phyloP scores from a whole-genome alignment of 2,797 vertebrate genomes.

The Fratercula arctica region DNA sequence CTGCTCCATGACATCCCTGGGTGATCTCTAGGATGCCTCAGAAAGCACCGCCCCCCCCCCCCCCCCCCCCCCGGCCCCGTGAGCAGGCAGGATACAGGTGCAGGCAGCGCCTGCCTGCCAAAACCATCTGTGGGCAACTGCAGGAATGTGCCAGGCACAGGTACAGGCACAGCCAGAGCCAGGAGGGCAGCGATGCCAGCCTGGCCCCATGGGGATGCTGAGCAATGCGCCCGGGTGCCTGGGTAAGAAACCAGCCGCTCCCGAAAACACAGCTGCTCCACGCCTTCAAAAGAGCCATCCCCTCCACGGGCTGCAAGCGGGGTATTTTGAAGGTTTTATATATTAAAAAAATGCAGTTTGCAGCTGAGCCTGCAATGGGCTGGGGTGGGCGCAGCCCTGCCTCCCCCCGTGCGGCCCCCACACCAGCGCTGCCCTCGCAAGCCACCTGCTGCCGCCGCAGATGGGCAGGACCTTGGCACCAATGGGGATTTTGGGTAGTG shows the following conservation, averaged over 20 bases:
- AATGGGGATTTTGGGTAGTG: rapidly evolving
- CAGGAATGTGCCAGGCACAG: background rate
- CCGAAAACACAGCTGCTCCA: rapidly evolving
- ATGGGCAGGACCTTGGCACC: rapidly evolving
- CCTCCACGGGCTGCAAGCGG: rapidly evolving
- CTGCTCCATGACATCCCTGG: rapidly evolving
- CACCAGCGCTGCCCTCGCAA: rapidly evolving
- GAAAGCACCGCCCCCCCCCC: rapidly evolving
- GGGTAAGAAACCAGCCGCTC: background rate
- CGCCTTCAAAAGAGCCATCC: background rate
- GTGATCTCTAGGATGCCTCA: background rate
- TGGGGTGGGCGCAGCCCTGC: background rate
- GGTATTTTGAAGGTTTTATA: background rate
- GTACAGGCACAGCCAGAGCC: background rate
- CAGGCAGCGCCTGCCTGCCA: background rate
- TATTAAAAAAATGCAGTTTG: background rate
- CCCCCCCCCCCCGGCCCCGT: no score
- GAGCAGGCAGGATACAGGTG: background rate
- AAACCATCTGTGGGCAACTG: background rate
- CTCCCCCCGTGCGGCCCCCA: rapidly evolving
- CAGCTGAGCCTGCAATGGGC: background rate
- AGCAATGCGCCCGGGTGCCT: rapidly evolving
- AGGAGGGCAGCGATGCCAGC: background rate
- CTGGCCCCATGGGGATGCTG: rapidly evolving
- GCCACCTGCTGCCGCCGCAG: rapidly evolving